Evolutionary conservation across 1,140 invertebrate species (phyloP), one percentile per base, ranked within the genome.

Genomic region (Platyscapa corneri): DNA sequence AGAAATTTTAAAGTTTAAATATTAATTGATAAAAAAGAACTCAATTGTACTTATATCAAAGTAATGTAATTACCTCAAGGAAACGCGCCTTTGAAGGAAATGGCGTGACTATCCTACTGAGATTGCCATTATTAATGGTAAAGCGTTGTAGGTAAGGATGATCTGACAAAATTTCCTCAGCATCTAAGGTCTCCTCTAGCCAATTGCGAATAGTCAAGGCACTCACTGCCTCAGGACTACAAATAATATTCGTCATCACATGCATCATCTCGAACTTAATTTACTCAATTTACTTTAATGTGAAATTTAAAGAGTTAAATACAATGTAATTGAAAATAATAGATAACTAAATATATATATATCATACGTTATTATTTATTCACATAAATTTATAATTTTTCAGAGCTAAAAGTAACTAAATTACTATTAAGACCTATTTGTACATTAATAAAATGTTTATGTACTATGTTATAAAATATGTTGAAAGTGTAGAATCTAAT

Each of bases 71-170:
- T 83, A 92, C 92, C 88, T 93, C 90, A 70, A 94, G 88, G 75
- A 91, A 49, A 46, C 37, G 87, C 72, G 89, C 89, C 88, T 91
- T 89, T 53, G 90, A 89, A 18, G 93, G 92, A 85, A 93, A 94
- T 8, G 90, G 88, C 23, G 88, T 89, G 12, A 87, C 75, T 53
- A 94, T 89, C 85, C 90, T 89, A 0, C 88, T 91, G 32, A 94
- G 89, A 85, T 90, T 90, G 30, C 93, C 92, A 77, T 91, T 90
- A 34, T 90, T 89, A 23, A 94, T 92, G 16, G 88, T 91, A 14
- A 94, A 86, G 0, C 90, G 88, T 39, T 89, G 90, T 16, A 94
- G 79, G 5, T 88, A 86, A 0, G 92, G 89, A 86, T 93, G 89
- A 81, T 88, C 88, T 8, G 88, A 87, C 10, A 93, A 81, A 67